Percentiles rank a stretch among this genome's conserved stretches.
Conservation (phyloP, 2,888 invertebrate species). For the Tricholauxania praeusta region DNA sequence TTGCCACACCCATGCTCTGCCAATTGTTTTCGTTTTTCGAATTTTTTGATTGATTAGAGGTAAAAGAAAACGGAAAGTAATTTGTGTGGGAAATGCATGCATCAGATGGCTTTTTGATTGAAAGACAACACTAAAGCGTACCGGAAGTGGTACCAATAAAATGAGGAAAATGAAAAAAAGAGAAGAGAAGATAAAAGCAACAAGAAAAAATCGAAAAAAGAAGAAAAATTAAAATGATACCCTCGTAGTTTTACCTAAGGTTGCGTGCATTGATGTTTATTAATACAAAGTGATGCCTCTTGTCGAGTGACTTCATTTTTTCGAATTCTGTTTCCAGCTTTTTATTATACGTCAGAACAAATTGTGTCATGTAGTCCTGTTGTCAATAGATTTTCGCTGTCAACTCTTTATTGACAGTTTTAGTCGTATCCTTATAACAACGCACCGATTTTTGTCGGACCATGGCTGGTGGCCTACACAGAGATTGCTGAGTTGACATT, state of each 20-base stretch:
- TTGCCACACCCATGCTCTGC: background rate
- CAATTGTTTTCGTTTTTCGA: constrained; percentile 12
- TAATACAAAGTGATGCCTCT: no score
- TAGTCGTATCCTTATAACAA: background rate
- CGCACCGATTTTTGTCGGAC: background rate
- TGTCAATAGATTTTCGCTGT: constrained; percentile 1
- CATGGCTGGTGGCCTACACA: constrained; percentile 29
- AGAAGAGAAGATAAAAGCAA: background rate
- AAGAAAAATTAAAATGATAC: no score
- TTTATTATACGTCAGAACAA: background rate
- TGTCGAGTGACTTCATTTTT: no score
- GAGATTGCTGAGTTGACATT: constrained; percentile 40
- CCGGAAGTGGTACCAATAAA: constrained; percentile 20
- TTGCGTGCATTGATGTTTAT: no score
- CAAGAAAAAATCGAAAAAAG: no score
- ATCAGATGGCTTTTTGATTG: constrained; percentile 38
- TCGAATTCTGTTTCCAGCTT: no score
- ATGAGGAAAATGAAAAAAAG: background rate
- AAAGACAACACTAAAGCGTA: constrained; percentile 10
- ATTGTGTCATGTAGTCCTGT: constrained; percentile 1
- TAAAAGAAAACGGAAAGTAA: constrained; percentile 35
- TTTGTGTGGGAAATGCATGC: constrained; percentile 22
- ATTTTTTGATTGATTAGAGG: constrained; percentile 59
- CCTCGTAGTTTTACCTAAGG: no score
- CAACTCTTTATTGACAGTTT: background rate